phyloP scores from a whole-genome alignment of 2,113 vertebrate species.

The Paedocypris sp. region DNA sequence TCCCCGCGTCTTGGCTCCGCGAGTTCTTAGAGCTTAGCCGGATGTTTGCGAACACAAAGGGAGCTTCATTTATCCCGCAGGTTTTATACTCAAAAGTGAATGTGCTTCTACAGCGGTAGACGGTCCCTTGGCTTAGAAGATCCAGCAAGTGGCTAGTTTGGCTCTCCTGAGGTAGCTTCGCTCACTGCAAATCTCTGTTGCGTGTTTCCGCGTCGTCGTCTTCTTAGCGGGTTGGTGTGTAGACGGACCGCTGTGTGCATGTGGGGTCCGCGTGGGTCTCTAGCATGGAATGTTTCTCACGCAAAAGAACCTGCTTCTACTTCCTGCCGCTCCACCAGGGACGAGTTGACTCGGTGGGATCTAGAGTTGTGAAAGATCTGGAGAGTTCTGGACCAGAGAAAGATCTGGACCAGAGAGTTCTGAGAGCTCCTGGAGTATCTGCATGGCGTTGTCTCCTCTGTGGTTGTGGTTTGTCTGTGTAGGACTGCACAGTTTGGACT shows the following conservation, averaged over 20 bases:
- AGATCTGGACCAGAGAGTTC: no score
- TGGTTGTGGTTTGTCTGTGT: no score
- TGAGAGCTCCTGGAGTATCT: no score
- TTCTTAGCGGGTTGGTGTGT: conserved; percentile 45
- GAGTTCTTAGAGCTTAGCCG: conserved; percentile 32
- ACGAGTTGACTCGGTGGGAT: no score
- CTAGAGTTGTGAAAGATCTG: no score
- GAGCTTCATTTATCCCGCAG: conserved; percentile 39
- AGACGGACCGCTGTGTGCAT: conserved; percentile 49
- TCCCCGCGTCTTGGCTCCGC: conserved; percentile 30
- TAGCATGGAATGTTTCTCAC: conserved; percentile 38
- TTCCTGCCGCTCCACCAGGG: no score
- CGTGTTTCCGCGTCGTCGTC: conserved; percentile 40
- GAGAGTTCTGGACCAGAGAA: no score
- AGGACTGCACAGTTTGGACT: no score
- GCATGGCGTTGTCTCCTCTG: no score
- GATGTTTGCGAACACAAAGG: conserved; percentile 50
- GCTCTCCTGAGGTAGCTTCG: conserved; percentile 59
- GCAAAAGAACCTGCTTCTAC: conserved; percentile 31
- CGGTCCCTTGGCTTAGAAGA: conserved; percentile 48
- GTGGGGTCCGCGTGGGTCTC: conserved; percentile 36
- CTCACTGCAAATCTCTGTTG: conserved; percentile 50
- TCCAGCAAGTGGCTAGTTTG: conserved; percentile 40
- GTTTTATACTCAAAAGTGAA: conserved; percentile 66
- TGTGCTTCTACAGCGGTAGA: conserved; percentile 63